phyloP scores from a whole-genome alignment of 37 sponge, comb jelly and placozoan genomes.

The Hexactinellida sp. region DNA sequence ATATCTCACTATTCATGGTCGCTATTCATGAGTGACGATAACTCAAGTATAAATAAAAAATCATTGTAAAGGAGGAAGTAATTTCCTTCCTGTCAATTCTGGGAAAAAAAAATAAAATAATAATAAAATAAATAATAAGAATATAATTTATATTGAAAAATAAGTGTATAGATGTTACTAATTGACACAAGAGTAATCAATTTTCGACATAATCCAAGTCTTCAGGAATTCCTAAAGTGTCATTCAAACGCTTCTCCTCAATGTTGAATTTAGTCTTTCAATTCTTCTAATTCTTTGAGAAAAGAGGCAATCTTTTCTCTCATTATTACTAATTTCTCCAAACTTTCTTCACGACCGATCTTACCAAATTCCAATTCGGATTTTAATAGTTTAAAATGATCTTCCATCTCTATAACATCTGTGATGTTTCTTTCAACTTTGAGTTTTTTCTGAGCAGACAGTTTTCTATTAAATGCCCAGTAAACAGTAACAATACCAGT shows the following conservation, averaged over 20 bases:
- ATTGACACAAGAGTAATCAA: too few species aligned
- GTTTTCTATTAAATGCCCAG: slow-evolving; percentile 86
- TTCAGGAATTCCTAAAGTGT: slow-evolving; percentile 87
- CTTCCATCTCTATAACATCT: slow-evolving; percentile 16
- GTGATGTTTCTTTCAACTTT: neutral
- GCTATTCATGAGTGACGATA: too few species aligned
- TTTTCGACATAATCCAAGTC: slow-evolving; percentile 85
- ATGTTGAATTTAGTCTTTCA: slow-evolving; percentile 55
- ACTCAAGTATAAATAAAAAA: too few species aligned
- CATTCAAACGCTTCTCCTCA: slow-evolving; percentile 43
- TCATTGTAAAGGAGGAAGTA: too few species aligned
- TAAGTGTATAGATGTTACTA: too few species aligned
- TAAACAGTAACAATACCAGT: slow-evolving; percentile 92
- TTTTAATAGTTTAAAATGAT: neutral
- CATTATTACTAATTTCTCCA: slow-evolving; percentile 36
- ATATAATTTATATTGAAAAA: too few species aligned
- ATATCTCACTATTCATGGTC: too few species aligned
- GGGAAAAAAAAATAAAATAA: too few species aligned
- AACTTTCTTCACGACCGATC: too few species aligned
- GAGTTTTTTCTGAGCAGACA: neutral
- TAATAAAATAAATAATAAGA: too few species aligned
- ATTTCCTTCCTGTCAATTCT: too few species aligned
- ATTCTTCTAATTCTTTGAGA: slow-evolving; percentile 40
- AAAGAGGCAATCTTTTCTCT: slow-evolving; percentile 25
- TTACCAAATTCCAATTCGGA: too few species aligned